phyloP scores from a whole-genome alignment of 2,888 invertebrate species.

The Polydesmus complanatus region DNA sequence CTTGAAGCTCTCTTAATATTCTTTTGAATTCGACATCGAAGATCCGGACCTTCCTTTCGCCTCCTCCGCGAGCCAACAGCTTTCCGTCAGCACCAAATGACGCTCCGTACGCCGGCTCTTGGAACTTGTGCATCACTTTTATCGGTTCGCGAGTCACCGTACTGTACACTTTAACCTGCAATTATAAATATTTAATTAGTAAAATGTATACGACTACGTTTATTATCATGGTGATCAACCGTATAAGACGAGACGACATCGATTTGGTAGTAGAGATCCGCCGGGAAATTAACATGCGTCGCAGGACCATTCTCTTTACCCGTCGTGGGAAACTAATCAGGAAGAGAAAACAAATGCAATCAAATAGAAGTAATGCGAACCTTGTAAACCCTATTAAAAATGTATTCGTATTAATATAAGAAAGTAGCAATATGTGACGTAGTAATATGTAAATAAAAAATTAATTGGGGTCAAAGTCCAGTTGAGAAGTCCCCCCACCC shows the following conservation, averaged over 20 bases:
- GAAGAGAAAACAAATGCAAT: conserved; percentile 20
- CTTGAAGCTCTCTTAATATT: conserved; percentile 68
- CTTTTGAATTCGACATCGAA: conserved; percentile 76
- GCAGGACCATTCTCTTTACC: conserved; percentile 87
- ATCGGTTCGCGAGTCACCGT: conserved; percentile 67
- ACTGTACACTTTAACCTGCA: conserved; percentile 57
- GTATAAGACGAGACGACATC: conserved; percentile 84
- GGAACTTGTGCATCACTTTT: conserved; percentile 67
- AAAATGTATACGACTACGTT: too few relatives aligned
- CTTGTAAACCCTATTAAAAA: too few relatives aligned
- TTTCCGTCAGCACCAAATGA: conserved; percentile 64
- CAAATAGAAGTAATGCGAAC: too few relatives aligned
- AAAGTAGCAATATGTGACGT: too few relatives aligned
- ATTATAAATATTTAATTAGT: conserved; percentile 10
- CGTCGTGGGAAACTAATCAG: conserved; percentile 62
- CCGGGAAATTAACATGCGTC: conserved; percentile 79
- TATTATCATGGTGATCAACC: too few relatives aligned
- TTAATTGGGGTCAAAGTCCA: too few relatives aligned
- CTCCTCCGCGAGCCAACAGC: conserved; percentile 75
- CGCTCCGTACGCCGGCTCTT: conserved; percentile 71
- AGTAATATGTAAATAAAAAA: too few relatives aligned
- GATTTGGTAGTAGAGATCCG: conserved; percentile 74
- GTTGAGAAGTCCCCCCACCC: too few relatives aligned
- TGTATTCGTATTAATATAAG: too few relatives aligned
- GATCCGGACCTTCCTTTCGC: conserved; percentile 69